Base-by-base conservation (phyloP, 2,888 invertebrate species). In the Isoperla grammatica region DNA sequence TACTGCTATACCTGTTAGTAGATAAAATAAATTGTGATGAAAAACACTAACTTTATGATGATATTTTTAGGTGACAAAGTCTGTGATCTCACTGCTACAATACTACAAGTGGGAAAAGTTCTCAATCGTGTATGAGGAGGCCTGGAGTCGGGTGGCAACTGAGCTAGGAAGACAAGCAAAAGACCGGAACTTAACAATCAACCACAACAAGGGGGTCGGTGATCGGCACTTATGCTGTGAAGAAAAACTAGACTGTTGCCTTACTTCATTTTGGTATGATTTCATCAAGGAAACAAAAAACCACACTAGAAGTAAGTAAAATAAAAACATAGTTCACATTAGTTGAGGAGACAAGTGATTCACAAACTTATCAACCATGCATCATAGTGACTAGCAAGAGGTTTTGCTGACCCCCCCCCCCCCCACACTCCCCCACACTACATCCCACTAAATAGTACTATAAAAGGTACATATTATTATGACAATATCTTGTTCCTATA, bases 91-190 rank as follows among this genome's bases (percentile, higher is more conserved):
- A 1, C 79, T 98, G 61, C 78, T 99, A 69, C 81, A 85, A 60
- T 90, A 95, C 77, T 95, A 92, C 78, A 84, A 88, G 69, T 98
- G 98, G 98, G 85, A 85, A 68, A 93, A 93, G 74, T 96, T 96
- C 76, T 88, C 93, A 19, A 89, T 97, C 63, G 79, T 95, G 49
- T 86, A 88, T 69, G 92, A 93, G 72, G 85, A 87, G 69, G 79
- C 83, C 3, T 91, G 89, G 87, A 79, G 82, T 68, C 88, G 86
- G 1, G 94, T 95, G 19, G 93, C 93, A 0, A 78, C 86, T 66
- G 88, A 89, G 1, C 76, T 96, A 61, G 82, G 85, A 71, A 81
- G 85, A 65, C 86, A 90, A 72, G 92, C 94, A 0, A 77, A 79
- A 67, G 78, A 80, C 66, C 71, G 72, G 70, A 90, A 91, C 72